Base-by-base conservation (phyloP, 1,140 invertebrate genomes). In the Drosophila micromelanica region DNA sequence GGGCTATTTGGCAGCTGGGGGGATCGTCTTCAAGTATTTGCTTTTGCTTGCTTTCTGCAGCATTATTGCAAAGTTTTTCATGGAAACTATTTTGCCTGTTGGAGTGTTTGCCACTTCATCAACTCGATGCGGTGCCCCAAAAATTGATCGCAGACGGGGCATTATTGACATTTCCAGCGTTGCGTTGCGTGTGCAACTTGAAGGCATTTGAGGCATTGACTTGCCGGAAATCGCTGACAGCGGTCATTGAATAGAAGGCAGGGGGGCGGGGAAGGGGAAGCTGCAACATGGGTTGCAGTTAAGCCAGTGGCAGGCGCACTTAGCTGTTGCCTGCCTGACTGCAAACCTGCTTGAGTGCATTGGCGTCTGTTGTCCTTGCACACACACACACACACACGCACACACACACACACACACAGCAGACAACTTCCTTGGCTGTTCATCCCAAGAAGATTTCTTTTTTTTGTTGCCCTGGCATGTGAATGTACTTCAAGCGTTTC, bases 401-500 rank as follows among this genome's bases (percentile, higher is more conserved):
- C 40, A 71, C n/a, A 45, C 13, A 54, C n/a, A n/a, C n/a, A n/a
- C n/a, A n/a, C n/a, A n/a, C n/a, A n/a, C n/a, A n/a, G 76, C 72
- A 87, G 78, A 76, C 76, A 79, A 64, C 63, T 89, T 76, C 61
- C 72, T 73, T 77, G 62, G 45, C 70, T 59, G 51, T 77, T 68
- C 78, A 80, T 64, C 65, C 73, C 68, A 51, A 51, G 60, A 13
- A 67, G 62, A 57, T 64, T 77, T 46, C 60, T 46, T 56, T 57
- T 56, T 57, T 72, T 86, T 64, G 77, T 73, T 77, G 75, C 55
- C 52, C 54, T 79, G 75, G 73, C 84, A 87, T 87, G 84, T 87
- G 84, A 87, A 87, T 87, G 84, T 87, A 84, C 84, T 89, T 90
- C 62, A 89, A 89, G 84, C 84, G 80, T 89, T 89, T 89, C 84